A percentile compares a stretch with the other conserved stretches of the same genome.
phyloP scores from a whole-genome alignment of 2,797 vertebrate genomes.

The Argyrosomus regius region DNA sequence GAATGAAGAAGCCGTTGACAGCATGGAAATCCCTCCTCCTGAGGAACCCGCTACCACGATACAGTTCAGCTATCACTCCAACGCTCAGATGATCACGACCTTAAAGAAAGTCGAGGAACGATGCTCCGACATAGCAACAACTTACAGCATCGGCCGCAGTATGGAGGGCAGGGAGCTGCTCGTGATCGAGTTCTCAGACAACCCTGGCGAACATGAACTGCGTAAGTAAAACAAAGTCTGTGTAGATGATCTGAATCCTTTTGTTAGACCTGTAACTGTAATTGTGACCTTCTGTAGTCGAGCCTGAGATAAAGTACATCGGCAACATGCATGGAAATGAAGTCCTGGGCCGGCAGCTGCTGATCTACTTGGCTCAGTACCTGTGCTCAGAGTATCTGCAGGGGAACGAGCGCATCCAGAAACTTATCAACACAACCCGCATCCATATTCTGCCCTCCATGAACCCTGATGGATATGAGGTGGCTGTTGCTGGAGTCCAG shows the following conservation, averaged over 20 bases:
- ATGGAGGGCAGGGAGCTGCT: constrained; percentile 92
- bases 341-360: constrained; percentile 93
- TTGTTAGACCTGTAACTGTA: constrained; percentile 4
- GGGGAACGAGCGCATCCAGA: constrained; percentile 92
- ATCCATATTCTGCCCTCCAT: constrained; percentile 97
- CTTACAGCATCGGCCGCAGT: constrained; percentile 96
- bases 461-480: constrained; percentile 96
- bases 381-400: constrained; percentile 94
- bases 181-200: constrained; percentile 94
- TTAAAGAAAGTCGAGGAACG: constrained; percentile 88
- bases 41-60: constrained; percentile 81
- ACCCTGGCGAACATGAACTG: constrained; percentile 92
- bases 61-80: constrained; percentile 89
- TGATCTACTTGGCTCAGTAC: constrained; percentile 94
- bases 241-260: not conserved
- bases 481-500: constrained; percentile 88
- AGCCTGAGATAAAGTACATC: constrained; percentile 95
- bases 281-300: constrained; percentile 83
- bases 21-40: constrained; percentile 43
- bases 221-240: constrained; percentile 83
- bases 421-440: constrained; percentile 92
- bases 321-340: constrained; percentile 97
- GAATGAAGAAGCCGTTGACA: constrained; percentile 29
- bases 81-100: constrained; percentile 87
- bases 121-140: constrained; percentile 89